Evolutionary conservation across 2,888 invertebrate genomes (phyloP).

Genomic region (Opisthograptis luteolata): DNA sequence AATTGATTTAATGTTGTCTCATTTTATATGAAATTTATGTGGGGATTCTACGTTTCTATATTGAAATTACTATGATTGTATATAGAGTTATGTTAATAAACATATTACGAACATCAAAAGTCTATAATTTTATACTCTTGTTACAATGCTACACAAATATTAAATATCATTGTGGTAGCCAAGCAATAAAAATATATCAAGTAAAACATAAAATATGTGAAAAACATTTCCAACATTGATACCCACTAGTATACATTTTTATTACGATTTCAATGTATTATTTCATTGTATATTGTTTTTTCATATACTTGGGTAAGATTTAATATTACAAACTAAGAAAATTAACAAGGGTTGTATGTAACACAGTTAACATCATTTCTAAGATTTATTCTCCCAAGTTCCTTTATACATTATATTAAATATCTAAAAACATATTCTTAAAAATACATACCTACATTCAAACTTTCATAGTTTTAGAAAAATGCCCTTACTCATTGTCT

Average conservation of each 20-base stretch:
- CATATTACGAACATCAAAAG: conserved; percentile 71
- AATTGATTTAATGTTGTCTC: conserved; percentile 64
- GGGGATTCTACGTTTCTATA: conserved; percentile 78
- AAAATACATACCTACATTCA: no score
- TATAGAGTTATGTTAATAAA: conserved; percentile 83
- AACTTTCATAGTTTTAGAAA: no score
- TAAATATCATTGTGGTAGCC: background rate
- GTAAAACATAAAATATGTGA: background rate
- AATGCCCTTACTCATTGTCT: no score
- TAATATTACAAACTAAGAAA: no score
- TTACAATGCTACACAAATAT: conserved; percentile 2
- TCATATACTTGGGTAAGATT: conserved; percentile 38
- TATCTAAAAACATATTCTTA: no score
- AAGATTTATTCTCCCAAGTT: no score
- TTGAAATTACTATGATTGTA: conserved; percentile 81
- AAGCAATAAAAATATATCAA: conserved; percentile 29
- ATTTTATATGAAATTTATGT: conserved; percentile 74
- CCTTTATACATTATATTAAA: no score
- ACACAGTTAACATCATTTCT: no score
- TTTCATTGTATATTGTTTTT: conserved; percentile 35
- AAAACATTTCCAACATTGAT: no score
- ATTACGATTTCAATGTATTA: conserved; percentile 25
- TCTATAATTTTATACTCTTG: conserved; percentile 47
- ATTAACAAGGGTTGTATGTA: no score
- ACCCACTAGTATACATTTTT: conserved; percentile 8